Evolutionary conservation across 2,797 vertebrate species (phyloP), one percentile per base, ranked within the genome.

Genomic region (Microctenopoma lineatum): DNA sequence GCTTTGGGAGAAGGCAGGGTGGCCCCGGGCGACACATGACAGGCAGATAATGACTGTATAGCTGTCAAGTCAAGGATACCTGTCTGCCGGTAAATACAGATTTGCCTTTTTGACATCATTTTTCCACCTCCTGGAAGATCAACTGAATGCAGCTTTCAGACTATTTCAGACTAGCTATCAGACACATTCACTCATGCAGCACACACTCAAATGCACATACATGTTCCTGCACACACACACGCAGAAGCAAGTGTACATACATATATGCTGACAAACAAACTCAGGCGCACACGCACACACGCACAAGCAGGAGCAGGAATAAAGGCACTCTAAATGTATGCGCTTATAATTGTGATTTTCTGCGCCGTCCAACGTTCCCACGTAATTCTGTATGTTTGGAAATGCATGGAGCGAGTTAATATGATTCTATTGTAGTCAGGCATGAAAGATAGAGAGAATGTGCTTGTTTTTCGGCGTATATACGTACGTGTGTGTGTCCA

Each of bases 31-130:
- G 89, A 94, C 93, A 92, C 86, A 85, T 95, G 94, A 94, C 93
- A 94, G 90, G 92, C 93, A 93, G 92, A 94, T 94, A 94, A 95
- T 94, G 93, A 94, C 94, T 93, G 92, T 94, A 93, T 93, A 93
- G 92, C 93, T 94, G 94, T 94, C 93, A 94, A 93, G 90, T 93
- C 90, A 90, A 94, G 92, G 92, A 94, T 94, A 94, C 93, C 94
- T 94, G 93, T 94, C 91, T 93, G 89, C 91, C 86, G 88, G 93
- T 94, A 94, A 95, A 95, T 94, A 94, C 94, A 93, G 93, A 94
- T 93, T 94, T 94, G 92, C 91, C 93, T 94, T 94, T 94, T 94
- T 94, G 93, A 94, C 92, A 93, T 93, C 85, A 89, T 92, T 92
- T 90, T 89, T 89, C 84, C 85, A 89, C 88, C 89, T 87, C 88